Evolutionary conservation across 2,113 vertebrate genomes (phyloP).

Genomic region (Leptosomus discolor): DNA sequence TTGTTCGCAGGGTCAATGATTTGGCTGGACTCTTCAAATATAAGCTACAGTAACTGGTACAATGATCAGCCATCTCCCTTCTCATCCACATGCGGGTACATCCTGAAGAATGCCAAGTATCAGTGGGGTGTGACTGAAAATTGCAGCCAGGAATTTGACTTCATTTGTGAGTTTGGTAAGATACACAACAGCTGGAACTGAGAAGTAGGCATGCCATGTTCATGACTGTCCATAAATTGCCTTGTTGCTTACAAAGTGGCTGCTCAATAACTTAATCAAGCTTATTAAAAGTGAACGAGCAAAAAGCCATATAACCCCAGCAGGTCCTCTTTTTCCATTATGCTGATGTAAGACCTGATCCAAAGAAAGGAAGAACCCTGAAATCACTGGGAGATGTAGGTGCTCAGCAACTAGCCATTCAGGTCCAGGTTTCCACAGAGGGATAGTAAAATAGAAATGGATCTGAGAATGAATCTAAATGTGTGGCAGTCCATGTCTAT

Average conservation of each 20-base stretch:
- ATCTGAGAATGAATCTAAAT: background rate
- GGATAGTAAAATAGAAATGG: background rate
- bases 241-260: background rate
- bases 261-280: background rate
- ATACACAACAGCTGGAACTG: background rate
- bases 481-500: background rate
- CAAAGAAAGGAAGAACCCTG: background rate
- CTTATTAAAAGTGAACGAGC: background rate
- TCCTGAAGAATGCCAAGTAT: slow-evolving; percentile 78
- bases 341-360: background rate
- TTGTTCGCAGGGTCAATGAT: slow-evolving; percentile 74
- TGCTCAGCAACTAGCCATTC: background rate
- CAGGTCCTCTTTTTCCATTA: background rate
- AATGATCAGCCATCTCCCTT: slow-evolving; percentile 24
- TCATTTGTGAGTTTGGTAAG: slow-evolving; percentile 90
- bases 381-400: background rate
- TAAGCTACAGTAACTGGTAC: slow-evolving; percentile 86
- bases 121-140: slow-evolving; percentile 82
- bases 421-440: background rate
- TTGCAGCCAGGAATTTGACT: slow-evolving; percentile 84
- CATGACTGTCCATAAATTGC: background rate
- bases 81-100: slow-evolving; percentile 76
- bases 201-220: background rate
- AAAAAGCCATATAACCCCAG: background rate
- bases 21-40: slow-evolving; percentile 87